Base-by-base conservation (phyloP, 2,888 invertebrate species). In the Drosophila acutilabella region DNA sequence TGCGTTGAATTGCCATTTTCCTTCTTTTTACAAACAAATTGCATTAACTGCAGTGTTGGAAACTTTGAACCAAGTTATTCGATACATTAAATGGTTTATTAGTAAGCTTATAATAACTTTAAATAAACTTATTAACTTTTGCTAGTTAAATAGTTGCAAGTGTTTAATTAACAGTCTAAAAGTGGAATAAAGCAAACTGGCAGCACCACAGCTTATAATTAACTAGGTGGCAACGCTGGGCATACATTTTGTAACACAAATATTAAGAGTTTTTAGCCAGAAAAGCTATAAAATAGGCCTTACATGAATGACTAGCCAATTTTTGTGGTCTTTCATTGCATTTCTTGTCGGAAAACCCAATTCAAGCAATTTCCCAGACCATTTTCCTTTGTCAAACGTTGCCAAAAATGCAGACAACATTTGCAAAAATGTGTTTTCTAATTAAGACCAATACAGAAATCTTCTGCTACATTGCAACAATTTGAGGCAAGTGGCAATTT, bases 1-100 rank as follows among this genome's bases (percentile, higher is more conserved):
- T 64, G 57, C 72, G 30, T 68, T 64, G 61, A 76, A 76, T 75
- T 76, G 47, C n/a, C 16, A 61, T 64, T 68, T 60, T 40, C 14
- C 38, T 42, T 18, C 47, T 38, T 56, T 51, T 71, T 44, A 14
- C 40, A 47, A 57, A 57, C 53, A 60, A 75, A 60, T 76, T 44
- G 14, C 77, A 64, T 58, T 59, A 14, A 52, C 26, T 45, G 58
- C 48, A 56, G 42, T 33, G 10, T 42, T 44, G 8, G 16, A 26
- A 38, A 57, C 44, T 23, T 30, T 52, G 10, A 44, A 62, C 47
- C 42, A 60, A 60, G 52, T n/a, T 14, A n/a, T 56, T 13, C 38
- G 20, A 8, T 23, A 16, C 14, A 13, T 10, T 7, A 36, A 36
- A 3, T 2, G 2, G 13, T 36, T 13, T 4, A 36, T 36, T 36